Conservation (phyloP, 2,797 vertebrate genomes). For the Urocyon cinereoargenteus region DNA sequence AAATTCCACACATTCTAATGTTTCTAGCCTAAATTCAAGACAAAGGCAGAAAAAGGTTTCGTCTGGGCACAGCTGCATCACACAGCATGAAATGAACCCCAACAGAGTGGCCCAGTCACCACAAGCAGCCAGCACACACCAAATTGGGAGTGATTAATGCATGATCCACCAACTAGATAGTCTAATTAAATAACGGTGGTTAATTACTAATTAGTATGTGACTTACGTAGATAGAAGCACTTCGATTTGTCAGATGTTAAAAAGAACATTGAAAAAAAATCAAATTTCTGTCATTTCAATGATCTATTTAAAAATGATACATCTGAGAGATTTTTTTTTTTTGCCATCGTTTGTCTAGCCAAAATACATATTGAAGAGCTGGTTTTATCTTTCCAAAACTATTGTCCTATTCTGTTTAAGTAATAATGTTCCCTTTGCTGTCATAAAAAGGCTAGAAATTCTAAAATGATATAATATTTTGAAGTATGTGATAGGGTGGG, state of each 20-base stretch:
- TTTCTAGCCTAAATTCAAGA: slow-evolving; percentile 73
- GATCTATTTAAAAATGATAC: slow-evolving; percentile 50
- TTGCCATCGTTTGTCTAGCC: not conserved
- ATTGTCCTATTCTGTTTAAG: not conserved
- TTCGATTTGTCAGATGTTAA: slow-evolving; percentile 85
- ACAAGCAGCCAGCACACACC: slow-evolving; percentile 81
- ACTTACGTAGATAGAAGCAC: slow-evolving; percentile 91
- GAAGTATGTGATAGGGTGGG: not conserved
- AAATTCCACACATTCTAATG: slow-evolving; percentile 61
- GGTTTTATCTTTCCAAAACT: not conserved
- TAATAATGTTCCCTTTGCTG: not conserved
- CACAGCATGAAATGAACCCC: slow-evolving; percentile 83
- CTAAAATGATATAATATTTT: not conserved
- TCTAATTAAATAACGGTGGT: slow-evolving; percentile 95
- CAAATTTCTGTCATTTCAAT: slow-evolving; percentile 64
- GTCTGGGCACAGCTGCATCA: slow-evolving; percentile 83
- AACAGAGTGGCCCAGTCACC: slow-evolving; percentile 77
- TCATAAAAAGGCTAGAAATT: not conserved
- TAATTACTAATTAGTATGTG: slow-evolving; percentile 94
- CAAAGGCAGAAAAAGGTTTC: slow-evolving; percentile 73
- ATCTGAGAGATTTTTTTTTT: not conserved
- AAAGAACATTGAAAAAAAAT: slow-evolving; percentile 74
- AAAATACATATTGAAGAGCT: not conserved
- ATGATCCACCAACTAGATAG: slow-evolving; percentile 87
- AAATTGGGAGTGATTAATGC: slow-evolving; percentile 94